Evolutionary conservation across 2,113 vertebrate genomes (phyloP).

Genomic region (Cacatua alba): DNA sequence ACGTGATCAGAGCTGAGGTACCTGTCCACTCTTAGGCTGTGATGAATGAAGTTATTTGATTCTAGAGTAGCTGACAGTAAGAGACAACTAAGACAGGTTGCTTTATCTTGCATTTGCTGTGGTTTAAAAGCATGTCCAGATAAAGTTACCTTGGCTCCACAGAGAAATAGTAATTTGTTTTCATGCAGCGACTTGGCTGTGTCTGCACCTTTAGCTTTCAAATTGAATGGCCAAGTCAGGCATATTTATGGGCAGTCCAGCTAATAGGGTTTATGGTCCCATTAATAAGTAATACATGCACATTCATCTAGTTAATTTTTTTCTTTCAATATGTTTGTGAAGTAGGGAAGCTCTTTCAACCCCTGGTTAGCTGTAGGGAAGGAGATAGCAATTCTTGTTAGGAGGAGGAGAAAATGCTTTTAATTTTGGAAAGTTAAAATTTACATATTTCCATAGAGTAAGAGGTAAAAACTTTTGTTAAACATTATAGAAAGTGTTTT

Average conservation of each 20-base stretch:
- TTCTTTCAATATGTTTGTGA: neutral
- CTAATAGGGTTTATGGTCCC: neutral
- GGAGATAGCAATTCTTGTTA: neutral
- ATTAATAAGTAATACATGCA: neutral
- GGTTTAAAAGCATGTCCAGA: neutral
- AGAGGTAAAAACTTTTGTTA: neutral
- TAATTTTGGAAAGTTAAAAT: neutral
- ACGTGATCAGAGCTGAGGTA: neutral
- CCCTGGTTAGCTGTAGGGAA: neutral
- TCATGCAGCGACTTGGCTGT: neutral
- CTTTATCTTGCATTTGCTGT: neutral
- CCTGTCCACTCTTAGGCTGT: neutral
- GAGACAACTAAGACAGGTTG: neutral
- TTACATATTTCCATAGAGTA: neutral
- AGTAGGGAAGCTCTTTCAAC: neutral
- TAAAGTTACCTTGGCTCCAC: neutral
- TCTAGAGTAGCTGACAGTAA: neutral
- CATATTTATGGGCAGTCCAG: neutral
- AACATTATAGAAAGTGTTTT: neutral
- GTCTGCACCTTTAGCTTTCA: neutral
- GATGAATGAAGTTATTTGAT: neutral
- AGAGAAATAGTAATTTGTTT: neutral
- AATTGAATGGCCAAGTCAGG: neutral
- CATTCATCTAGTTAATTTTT: neutral
- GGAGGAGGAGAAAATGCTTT: neutral